Base-by-base conservation (phyloP, 2,797 vertebrate genomes). In the Taeniopygia guttata region DNA sequence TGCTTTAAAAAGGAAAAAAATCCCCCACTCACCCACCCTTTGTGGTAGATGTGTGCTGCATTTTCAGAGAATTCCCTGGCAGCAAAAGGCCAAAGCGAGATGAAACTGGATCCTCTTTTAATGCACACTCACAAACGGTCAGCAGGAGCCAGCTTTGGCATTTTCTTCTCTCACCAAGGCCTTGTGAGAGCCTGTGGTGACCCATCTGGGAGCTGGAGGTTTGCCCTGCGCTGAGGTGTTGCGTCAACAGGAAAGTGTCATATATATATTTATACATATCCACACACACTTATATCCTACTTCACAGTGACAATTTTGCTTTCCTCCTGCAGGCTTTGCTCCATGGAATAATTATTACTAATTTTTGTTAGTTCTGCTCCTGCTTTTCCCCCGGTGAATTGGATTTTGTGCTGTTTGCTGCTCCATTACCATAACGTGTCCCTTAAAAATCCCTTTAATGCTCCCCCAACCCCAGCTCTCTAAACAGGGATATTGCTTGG, bases 171-270 rank as follows among this genome's bases (percentile, higher is more conserved):
- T 84, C 67, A 2, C 59, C 45, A 34, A 85, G 59, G 45, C 56
- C 59, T 55, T 14, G 34, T 51, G 84, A 70, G 77, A 85, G 55
- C 88, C 92, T 84, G 86, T 54, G 84, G 74, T 73, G 90, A 88
- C 93, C 93, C 92, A 90, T 73, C 27, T 77, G 86, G 88, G 90
- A 96, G 48, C 74, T 94, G 93, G 74, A 67, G 63, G 27, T 75
- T 23, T 89, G 90, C 52, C 55, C 85, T 49, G 63, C 16, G 2
- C 26, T 2, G 16, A 89, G 81, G 70, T 23, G 45, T 94, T 90
- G 93, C 86, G 70, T 58, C 77, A 93, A 89, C 63, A 67, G 81
- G 45, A 78, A 74, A 70, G 67, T 10, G 13, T 38, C 76, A 46
- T 32, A 2, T 36, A 30, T 21, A n/a, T 40, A 20, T 19, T 36